Evolutionary conservation across 1,140 invertebrate species (phyloP).

Genomic region (Micrasema longulum): DNA sequence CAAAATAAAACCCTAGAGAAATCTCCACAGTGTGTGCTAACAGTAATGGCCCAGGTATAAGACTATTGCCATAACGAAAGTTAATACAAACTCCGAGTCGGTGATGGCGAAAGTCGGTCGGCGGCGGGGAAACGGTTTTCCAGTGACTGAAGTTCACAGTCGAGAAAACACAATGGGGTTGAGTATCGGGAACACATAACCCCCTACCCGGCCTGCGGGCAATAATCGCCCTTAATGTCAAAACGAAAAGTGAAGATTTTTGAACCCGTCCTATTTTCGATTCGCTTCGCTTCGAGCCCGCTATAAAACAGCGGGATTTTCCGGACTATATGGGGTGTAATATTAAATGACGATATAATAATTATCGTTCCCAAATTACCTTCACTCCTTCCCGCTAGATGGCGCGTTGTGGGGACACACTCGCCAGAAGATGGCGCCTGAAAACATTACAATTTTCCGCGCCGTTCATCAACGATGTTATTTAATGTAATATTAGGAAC

Average conservation of each 20-base stretch:
- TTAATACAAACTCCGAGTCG: slow-evolving; percentile 38
- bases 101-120: slow-evolving; percentile 43
- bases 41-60: slow-evolving; percentile 41
- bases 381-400: slow-evolving; percentile 17
- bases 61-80: slow-evolving; percentile 27
- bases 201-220: slow-evolving; percentile 35
- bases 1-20: slow-evolving; percentile 33
- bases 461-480: slow-evolving; percentile 1
- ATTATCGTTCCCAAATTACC: slow-evolving; percentile 54
- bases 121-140: slow-evolving; percentile 50
- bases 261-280: slow-evolving; percentile 26
- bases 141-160: slow-evolving; percentile 52
- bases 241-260: slow-evolving; percentile 24
- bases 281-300: slow-evolving; percentile 8
- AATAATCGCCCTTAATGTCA: slow-evolving; percentile 42
- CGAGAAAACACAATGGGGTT: slow-evolving; percentile 46
- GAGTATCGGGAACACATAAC: slow-evolving; percentile 42
- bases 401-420: not conserved
- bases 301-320: slow-evolving; percentile 50
- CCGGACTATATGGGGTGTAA: slow-evolving; percentile 51
- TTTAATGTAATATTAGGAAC: not conserved
- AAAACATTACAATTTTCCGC: slow-evolving; percentile 19
- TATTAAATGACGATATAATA: slow-evolving; percentile 53
- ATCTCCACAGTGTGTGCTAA: slow-evolving; percentile 43
- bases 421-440: slow-evolving; percentile 1